Evolutionary conservation across 2,797 vertebrate species (phyloP), one percentile per base, ranked within the genome.

Genomic region (Perodicticus potto): DNA sequence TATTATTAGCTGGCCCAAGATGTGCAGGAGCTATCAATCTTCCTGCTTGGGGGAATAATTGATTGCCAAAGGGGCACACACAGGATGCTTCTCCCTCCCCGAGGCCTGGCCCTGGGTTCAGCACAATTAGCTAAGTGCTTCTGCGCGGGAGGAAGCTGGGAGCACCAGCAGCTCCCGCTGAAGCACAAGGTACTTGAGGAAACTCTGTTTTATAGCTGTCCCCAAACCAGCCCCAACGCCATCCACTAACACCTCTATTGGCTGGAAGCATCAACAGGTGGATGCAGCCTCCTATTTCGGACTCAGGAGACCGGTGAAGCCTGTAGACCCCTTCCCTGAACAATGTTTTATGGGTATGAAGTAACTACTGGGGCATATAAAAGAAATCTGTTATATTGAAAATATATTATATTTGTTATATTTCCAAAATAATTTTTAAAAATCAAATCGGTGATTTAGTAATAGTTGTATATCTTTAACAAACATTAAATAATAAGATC

Each of bases 111-210:
- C 91, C 91, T 25, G 67, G 93, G 91, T 89, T 93, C 89, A 32
- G 85, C 92, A 94, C 94, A 97, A 83, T 74, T 92, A 97, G 84
- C 72, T 91, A 98, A 97, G 94, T 87, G 97, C 49, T 59, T 73
- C 94, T 86, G 84, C 37, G n/a, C 32, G 40, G 55, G 61, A 86
- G 86, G 49, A 82, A 40, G 11, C 65, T 59, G 72, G 61, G 61
- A 89, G 32, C 37, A 34, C 11, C 17, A 32, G 34, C 2, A 1
- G 82, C 40, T 95, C 82, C n/a, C 45, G 86, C 94, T 89, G 67
- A 93, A 95, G 70, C 69, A 97, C 73, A 19, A 96, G 32, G 43
- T 72, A 37, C 69, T 96, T 34, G 63, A 95, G 49, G 65, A 96
- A 96, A n/a, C 43, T 32, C 43, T 27, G 45, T 76, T 57, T 10